Evolutionary conservation across 2,797 vertebrate species (phyloP), one percentile per base, ranked within the genome.

Genomic region (Anguilla megastoma): DNA sequence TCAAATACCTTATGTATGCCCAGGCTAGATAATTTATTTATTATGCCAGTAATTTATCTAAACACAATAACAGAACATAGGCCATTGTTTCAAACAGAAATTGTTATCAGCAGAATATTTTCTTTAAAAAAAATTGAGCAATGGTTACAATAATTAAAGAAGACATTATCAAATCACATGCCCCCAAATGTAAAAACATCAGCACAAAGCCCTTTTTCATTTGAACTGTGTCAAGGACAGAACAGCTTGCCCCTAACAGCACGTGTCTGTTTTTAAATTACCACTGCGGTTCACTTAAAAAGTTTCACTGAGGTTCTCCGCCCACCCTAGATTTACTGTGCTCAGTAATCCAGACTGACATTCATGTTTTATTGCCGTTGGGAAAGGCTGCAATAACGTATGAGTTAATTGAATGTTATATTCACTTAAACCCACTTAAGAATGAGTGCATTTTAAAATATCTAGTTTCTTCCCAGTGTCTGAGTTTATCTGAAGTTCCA

Each of bases 391-490:
- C 93, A 94, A 93, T 93, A 94, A 95, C 87, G 90, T 90, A 85
- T 91, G 92, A 91, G 93, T 91, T 94, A 94, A 95, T 91, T 95
- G 91, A 94, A 92, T 33, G 90, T 94, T 94, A 89, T 79, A 92
- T 94, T 90, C 89, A 89, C 94, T 93, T 92, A 93, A 92, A 94
- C 92, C 93, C 93, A 94, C 93, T 94, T 84, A 89, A 93, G 91
- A 90, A 89, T 92, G 93, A 93, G 92, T 93, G 91, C 89, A 93
- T 91, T 91, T 92, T 86, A 90, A 91, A 92, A 92, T 88, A 91
- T 92, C 84, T 48, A 90, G 89, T 94, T 90, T 83, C 87, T 91
- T 90, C 93, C 94, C 92, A 12, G 12, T 0, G 92, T 88, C 88
- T 74, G 27, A 63, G 88, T 41, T 90, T 88, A 92, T 94, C 94